phyloP scores from a whole-genome alignment of 2,797 vertebrate species.

The Orientallactaga sibirica region DNA sequence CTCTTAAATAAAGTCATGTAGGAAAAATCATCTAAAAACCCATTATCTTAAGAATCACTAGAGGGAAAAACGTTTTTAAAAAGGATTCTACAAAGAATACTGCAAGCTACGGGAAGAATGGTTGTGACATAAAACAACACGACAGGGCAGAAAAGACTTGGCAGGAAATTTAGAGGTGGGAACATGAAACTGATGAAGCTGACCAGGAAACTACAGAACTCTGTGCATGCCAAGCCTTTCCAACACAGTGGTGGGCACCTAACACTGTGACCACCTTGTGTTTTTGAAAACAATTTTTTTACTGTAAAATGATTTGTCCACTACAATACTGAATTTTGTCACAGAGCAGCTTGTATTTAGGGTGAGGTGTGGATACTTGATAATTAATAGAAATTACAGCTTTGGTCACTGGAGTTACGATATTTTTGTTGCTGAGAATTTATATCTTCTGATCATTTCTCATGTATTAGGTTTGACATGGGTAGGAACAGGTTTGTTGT shows the following conservation, averaged over 20 bases:
- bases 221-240: background rate
- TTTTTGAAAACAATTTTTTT: background rate
- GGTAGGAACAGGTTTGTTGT: background rate
- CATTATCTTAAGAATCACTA: background rate
- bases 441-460: background rate
- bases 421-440: background rate
- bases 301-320: background rate
- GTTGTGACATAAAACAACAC: background rate
- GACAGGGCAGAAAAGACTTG: background rate
- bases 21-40: constrained; percentile 8
- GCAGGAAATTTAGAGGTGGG: background rate
- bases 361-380: background rate
- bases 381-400: background rate
- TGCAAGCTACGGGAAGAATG: background rate
- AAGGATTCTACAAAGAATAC: background rate
- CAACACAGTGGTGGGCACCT: background rate
- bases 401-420: background rate
- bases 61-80: background rate
- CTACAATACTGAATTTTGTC: constrained; percentile 35
- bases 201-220: background rate
- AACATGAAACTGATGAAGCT: background rate
- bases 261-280: background rate
- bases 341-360: background rate
- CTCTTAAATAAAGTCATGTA: constrained; percentile 25
- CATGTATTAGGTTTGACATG: background rate